Base-by-base conservation (phyloP, 2,888 invertebrate species). In the Norana najaformis region DNA sequence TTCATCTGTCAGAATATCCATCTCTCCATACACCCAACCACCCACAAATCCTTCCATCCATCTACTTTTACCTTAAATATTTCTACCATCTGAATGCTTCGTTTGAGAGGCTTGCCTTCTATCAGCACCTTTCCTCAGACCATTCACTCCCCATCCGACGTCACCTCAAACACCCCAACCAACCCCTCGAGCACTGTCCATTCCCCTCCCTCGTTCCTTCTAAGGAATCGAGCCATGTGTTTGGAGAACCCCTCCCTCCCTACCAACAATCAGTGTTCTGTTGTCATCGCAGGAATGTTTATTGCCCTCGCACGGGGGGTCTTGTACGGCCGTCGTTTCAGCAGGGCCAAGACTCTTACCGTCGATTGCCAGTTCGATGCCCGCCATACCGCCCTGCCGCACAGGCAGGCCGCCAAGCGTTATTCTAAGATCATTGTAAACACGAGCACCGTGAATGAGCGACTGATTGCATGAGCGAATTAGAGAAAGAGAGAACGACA, bases 211-310 rank as follows among this genome's bases (percentile, higher is more conserved):
- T 69, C 69, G 6, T 0, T n/a, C n/a, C 69, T n/a, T n/a, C 8
- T 69, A 69, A 69, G 3, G 69, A 69, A 69, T 69, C 30, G 69
- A 69, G n/a, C 69, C 30, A 69, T n/a, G 69, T 69, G 69, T n/a
- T 69, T n/a, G 69, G n/a, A n/a, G 2, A 69, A n/a, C 11, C 3
- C 30, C 69, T 8, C 69, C 11, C 69, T 69, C 6, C n/a, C 1
- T 69, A n/a, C 69, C 69, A n/a, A 69, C 69, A n/a, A 69, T 69
- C 69, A 69, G 69, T 69, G n/a, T n/a, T n/a, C 69, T n/a, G 30
- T 69, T 69, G 69, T 69, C 69, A 69, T 69, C 69, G 69, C 69
- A 8, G 30, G 69, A 69, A 11, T 2, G 30, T n/a, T 69, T 69
- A 69, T 69, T 69, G 69, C 69, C n/a, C 69, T n/a, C 16, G 69